A percentile compares a stretch with the other conserved stretches of the same genome.
These are phyloP conservation scores for Tipula confusa DNA, from an alignment of 2,888 invertebrate species.

Conservation along the genomic window DNA sequence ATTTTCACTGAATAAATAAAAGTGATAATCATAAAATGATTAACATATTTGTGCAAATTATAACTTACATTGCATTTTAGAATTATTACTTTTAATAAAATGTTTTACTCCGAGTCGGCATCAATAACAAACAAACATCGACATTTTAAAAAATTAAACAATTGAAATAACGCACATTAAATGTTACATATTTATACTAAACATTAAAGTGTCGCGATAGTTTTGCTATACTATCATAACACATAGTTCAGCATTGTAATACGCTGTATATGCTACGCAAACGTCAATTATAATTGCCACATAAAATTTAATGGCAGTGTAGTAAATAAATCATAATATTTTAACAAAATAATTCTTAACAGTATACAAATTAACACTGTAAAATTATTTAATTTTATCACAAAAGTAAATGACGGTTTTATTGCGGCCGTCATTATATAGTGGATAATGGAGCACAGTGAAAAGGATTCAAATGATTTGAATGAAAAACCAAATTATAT, in stretches of 20 bases:
- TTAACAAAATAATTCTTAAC: neutral
- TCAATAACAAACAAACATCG: too few relatives aligned
- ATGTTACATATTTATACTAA: neutral
- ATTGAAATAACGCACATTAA: neutral
- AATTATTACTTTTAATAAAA: too few relatives aligned
- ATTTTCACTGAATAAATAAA: too few relatives aligned
- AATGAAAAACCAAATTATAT: neutral
- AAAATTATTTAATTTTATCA: neutral
- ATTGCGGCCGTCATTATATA: neutral
- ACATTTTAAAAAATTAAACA: too few relatives aligned
- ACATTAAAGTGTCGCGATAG: neutral
- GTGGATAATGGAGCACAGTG: neutral
- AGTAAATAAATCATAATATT: neutral
- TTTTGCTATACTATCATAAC: neutral
- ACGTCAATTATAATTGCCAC: neutral
- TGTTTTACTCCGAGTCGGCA: too few relatives aligned
- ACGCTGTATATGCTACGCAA: neutral
- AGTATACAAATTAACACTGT: neutral
- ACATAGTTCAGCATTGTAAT: neutral
- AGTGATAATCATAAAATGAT: too few relatives aligned
- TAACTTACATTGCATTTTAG: too few relatives aligned
- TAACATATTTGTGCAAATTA: too few relatives aligned
- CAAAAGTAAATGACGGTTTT: neutral
- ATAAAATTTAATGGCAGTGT: constrained; percentile 9
- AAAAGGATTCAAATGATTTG: neutral